These are phyloP conservation scores for Drosophila setifemur DNA, from an alignment of 1,140 invertebrate species.

Conservation along the genomic window DNA sequence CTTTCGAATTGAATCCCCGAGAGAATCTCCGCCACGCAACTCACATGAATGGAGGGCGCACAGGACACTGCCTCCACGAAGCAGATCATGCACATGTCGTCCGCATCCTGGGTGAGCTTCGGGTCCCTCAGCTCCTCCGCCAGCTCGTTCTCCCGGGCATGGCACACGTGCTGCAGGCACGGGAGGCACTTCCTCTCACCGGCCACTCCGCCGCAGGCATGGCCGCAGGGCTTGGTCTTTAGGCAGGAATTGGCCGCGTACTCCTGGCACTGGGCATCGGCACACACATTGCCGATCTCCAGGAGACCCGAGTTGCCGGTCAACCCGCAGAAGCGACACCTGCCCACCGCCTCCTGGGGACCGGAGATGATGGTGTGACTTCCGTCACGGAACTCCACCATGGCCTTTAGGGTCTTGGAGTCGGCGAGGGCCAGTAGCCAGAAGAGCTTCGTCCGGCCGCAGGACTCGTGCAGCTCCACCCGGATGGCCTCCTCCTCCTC, in stretches of 20 bases:
- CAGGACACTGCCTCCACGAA: constrained; percentile 97
- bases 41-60: constrained; percentile 95
- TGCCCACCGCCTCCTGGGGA: constrained; percentile 85
- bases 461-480: constrained; percentile 97
- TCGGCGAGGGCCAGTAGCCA: constrained; percentile 97
- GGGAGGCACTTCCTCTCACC: constrained; percentile 93
- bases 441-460: constrained; percentile 96
- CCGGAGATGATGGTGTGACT: constrained; percentile 82
- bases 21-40: neutral
- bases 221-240: constrained; percentile 93
- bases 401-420: constrained; percentile 94
- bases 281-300: constrained; percentile 96
- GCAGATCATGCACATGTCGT: constrained; percentile 99
- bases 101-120: constrained; percentile 94
- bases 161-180: constrained; percentile 86
- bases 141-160: constrained; percentile 83
- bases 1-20: neutral
- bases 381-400: constrained; percentile 96
- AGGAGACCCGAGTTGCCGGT: constrained; percentile 92
- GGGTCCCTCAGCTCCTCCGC: constrained; percentile 84
- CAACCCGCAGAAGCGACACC: constrained; percentile 96
- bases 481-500: constrained; percentile 97
- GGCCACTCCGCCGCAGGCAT: constrained; percentile 95
- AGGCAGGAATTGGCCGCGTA: constrained; percentile 92
- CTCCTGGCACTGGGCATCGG: constrained; percentile 96